Evolutionary conservation across 2,797 vertebrate species (phyloP), one percentile per base, ranked within the genome.

Genomic region (Amphiprion clarkii): DNA sequence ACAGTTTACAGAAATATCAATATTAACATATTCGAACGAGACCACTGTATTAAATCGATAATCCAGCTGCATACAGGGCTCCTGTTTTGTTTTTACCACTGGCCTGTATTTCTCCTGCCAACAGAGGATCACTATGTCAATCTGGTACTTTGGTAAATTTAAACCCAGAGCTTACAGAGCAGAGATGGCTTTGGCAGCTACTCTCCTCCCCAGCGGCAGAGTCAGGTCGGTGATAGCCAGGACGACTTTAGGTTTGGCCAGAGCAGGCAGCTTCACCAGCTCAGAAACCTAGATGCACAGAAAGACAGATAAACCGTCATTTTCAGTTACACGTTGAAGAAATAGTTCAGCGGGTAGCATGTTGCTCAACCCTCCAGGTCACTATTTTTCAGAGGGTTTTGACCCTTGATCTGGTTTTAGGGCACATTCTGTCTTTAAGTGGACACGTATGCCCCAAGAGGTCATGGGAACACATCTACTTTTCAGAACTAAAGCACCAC

Each of bases 141-240:
- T 40, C 57, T 25, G 12, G 54, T 57, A 3, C 10, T 0, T 29
- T 27, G 51, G 29, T 65, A 16, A 42, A 55, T 33, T 27, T 52
- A 69, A 62, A 67, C 5, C 19, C 3, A 23, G 4, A 5, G 53
- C 69, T 89, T 95, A 99, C 56, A 99, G 90, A 0, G 97, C 95
- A 0, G 98, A 94, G 0, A 99, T 97, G 80, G 98, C 97, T 93
- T 99, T 99, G 78, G 98, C 98, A 0, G 98, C 98, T 0, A 99
- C 97, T 14, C 98, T 96, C 62, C 97, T 96, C 3, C 98, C 98
- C 86, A 99, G 93, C 0, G 98, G 97, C 84, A 99, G 94, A 60
- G 95, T 97, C 83, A 99, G 95, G 85, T 99, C 98, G 0, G 97
- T 98, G 94, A 99, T 98, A 68, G 97, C 97, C 88, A 99, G 88